These are phyloP conservation scores for Anolis carolinensis DNA, from an alignment of 2,113 vertebrate species.

Conservation along the genomic window DNA sequence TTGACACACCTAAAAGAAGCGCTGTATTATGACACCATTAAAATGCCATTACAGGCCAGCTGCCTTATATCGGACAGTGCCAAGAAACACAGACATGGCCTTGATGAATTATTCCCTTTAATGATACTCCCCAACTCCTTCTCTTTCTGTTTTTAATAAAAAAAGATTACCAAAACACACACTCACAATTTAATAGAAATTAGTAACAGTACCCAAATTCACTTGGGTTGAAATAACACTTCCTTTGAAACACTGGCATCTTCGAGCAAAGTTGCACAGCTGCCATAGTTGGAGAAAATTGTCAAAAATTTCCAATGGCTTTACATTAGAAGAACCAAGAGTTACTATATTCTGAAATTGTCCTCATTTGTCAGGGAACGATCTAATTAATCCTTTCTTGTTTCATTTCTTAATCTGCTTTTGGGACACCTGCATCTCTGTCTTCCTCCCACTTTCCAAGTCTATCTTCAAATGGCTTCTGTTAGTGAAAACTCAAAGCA, in stretches of 20 bases:
- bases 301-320: no score
- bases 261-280: neutral
- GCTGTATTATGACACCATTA: conserved; percentile 54
- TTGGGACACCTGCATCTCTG: no score
- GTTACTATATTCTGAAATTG: neutral
- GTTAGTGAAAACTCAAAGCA: neutral
- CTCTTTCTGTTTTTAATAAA: neutral
- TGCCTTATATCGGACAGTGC: conserved; percentile 41
- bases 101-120: conserved; percentile 51
- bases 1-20: conserved; percentile 58
- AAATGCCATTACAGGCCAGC: conserved; percentile 62
- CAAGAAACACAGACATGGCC: conserved; percentile 52
- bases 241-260: neutral
- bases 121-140: conserved; percentile 50
- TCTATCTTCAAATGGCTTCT: no score
- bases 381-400: no score
- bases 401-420: no score
- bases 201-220: neutral
- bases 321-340: neutral
- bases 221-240: neutral
- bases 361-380: neutral
- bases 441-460: no score
- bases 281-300: neutral
- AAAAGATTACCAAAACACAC: no score
- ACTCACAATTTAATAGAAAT: neutral